Base-by-base conservation (phyloP, 2,888 invertebrate genomes). In the Mesodorylaimus sp. region DNA sequence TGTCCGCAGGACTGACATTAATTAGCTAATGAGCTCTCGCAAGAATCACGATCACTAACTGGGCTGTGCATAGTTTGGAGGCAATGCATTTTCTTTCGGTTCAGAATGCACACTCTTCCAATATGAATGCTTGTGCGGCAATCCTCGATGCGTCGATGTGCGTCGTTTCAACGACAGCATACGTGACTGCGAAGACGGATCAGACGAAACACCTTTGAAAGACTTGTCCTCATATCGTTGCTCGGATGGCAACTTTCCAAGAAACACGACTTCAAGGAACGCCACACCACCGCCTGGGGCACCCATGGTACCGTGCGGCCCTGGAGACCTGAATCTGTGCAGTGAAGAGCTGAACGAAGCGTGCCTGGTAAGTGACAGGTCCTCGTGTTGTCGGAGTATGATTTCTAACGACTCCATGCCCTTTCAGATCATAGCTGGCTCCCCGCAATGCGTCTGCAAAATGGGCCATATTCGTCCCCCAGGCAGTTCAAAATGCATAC, bases 161-260 rank as follows among this genome's bases (percentile, higher is more conserved):
- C 57, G 57, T 27, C 56, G 60, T 53, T 66, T 68, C 51, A 64
- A 65, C 45, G 65, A 71, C 58, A 70, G 70, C 44, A 56, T 59
- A 25, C 59, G 59, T 41, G 66, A 71, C 58, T 72, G 72, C 56
- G 55, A 59, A 21, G 71, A 72, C 58, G 71, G 70, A 32, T 68
- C 67, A 2, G 71, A 71, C 58, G 71, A 71, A 61, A 25, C 21
- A 27, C 3, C 47, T 7, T 5, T 7, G 37, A 10, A 7, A 3
- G 3, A n/a, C 7, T 16, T 5, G 3, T 29, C 13, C 10, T 13
- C 32, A 3, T n/a, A 13, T n/a, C 23, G 24, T 2, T 47, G 47
- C 25, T n/a, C 25, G 2, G 47, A 47, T 26, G 47, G 47, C 37
- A n/a, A 19, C 3, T n/a, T 13, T 3, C 10, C 21, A 7, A 19